phyloP scores from a whole-genome alignment of 2,797 vertebrate species.

The Acanthopagrus latus region DNA sequence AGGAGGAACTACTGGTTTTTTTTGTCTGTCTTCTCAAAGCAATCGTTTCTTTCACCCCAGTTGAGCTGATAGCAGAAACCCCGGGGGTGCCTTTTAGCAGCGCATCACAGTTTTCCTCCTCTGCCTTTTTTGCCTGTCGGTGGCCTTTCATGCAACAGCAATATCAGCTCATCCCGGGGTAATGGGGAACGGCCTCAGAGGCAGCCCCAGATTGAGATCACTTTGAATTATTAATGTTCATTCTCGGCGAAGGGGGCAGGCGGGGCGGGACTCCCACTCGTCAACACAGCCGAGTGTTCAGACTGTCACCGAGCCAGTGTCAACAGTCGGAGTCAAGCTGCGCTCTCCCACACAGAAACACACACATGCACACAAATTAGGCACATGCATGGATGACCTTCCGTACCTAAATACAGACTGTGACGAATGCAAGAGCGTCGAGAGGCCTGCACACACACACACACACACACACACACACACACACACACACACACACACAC shows the following conservation, averaged over 20 bases:
- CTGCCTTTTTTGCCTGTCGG: slow-evolving; percentile 54
- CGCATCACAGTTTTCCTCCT: slow-evolving; percentile 50
- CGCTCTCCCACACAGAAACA: slow-evolving; percentile 34
- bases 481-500: neutral
- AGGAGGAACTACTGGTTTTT: neutral
- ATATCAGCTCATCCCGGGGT: slow-evolving; percentile 74
- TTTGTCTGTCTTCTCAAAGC: slow-evolving; percentile 37
- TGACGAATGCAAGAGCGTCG: slow-evolving; percentile 51
- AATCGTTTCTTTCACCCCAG: slow-evolving; percentile 47
- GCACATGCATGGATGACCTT: slow-evolving; percentile 63
- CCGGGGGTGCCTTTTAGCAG: slow-evolving; percentile 66
- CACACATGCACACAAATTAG: slow-evolving; percentile 52
- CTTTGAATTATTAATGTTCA: slow-evolving; percentile 84
- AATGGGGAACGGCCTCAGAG: slow-evolving; percentile 71
- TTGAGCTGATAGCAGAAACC: slow-evolving; percentile 64
- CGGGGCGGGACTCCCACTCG: slow-evolving; percentile 48
- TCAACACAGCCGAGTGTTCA: slow-evolving; percentile 60
- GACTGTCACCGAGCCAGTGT: slow-evolving; percentile 74
- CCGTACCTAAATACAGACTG: slow-evolving; percentile 61
- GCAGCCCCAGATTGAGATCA: slow-evolving; percentile 72
- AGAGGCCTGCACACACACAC: slow-evolving; percentile 14
- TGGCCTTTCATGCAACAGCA: slow-evolving; percentile 75
- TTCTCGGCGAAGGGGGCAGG: slow-evolving; percentile 63
- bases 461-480: no score
- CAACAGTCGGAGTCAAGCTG: slow-evolving; percentile 74